phyloP scores from a whole-genome alignment of 2,113 vertebrate species.

The Sinocyclocheilus grahami region DNA sequence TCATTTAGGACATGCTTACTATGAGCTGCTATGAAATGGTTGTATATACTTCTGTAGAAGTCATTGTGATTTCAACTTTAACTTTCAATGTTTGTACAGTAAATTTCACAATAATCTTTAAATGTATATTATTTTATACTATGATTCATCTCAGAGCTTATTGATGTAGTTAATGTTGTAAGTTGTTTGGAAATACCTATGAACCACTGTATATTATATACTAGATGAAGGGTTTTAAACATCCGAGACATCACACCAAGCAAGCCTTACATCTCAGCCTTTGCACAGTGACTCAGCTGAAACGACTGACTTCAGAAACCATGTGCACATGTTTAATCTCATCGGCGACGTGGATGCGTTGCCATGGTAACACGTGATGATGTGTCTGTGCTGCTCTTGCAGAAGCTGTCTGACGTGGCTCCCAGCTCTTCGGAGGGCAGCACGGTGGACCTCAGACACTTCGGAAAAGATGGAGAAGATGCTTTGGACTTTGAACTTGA shows the following conservation, averaged over 20 bases:
- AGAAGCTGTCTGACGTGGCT: constrained; percentile 77
- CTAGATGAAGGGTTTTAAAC: not conserved
- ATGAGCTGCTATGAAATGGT: too few relatives aligned
- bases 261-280: constrained; percentile 65
- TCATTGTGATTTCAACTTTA: not conserved
- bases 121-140: not conserved
- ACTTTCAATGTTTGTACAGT: not conserved
- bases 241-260: not conserved
- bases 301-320: constrained; percentile 33
- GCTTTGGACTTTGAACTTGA: constrained; percentile 82
- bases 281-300: constrained; percentile 21
- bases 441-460: constrained; percentile 83
- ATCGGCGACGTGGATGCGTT: not conserved
- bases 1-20: not conserved
- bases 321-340: constrained; percentile 29
- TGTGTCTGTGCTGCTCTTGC: constrained; percentile 63
- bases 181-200: not conserved
- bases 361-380: not conserved
- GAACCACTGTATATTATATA: not conserved
- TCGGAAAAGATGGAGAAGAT: constrained; percentile 77
- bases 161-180: not conserved
- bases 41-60: too few relatives aligned
- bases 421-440: constrained; percentile 95
- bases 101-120: not conserved
- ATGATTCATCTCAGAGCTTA: not conserved